Conservation (phyloP, 1,140 invertebrate genomes). For the Paracyclopina nana region DNA sequence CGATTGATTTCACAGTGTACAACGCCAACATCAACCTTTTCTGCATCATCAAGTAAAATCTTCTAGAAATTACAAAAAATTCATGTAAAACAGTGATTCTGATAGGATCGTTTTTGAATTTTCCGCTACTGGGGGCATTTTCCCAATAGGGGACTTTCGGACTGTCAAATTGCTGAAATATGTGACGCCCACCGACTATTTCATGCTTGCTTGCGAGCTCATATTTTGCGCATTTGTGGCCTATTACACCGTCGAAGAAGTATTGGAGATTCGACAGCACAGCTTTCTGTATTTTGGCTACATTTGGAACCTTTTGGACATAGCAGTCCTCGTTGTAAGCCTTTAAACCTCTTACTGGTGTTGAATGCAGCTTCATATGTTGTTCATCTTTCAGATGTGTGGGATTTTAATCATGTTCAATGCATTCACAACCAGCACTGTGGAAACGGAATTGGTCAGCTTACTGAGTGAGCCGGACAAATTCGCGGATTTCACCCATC, state of each 20-base stretch:
- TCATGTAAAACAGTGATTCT: background rate
- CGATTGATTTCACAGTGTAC: conserved; percentile 51
- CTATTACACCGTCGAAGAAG: conserved; percentile 45
- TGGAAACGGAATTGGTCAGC: conserved; percentile 24
- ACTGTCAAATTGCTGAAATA: conserved; percentile 41
- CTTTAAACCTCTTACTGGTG: too few relatives aligned
- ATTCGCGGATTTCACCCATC: conserved; percentile 27
- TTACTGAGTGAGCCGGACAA: conserved; percentile 27
- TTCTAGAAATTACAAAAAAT: background rate
- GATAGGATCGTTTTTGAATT: conserved; percentile 28
- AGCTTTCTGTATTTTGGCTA: conserved; percentile 36
- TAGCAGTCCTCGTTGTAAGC: conserved; percentile 32
- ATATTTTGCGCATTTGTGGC: conserved; percentile 38
- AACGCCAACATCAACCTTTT: conserved; percentile 50
- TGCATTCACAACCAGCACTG: conserved; percentile 24
- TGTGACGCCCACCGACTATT: conserved; percentile 32
- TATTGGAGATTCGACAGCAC: conserved; percentile 37
- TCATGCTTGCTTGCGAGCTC: conserved; percentile 38
- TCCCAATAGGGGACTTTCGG: conserved; percentile 36
- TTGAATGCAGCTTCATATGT: too few relatives aligned
- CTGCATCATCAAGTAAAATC: conserved; percentile 18
- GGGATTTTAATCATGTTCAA: conserved; percentile 26
- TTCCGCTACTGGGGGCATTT: conserved; percentile 44
- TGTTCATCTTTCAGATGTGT: background rate
- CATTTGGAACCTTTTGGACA: conserved; percentile 45